phyloP scores from a whole-genome alignment of 2,888 invertebrate genomes.

The Anodontia alba region DNA sequence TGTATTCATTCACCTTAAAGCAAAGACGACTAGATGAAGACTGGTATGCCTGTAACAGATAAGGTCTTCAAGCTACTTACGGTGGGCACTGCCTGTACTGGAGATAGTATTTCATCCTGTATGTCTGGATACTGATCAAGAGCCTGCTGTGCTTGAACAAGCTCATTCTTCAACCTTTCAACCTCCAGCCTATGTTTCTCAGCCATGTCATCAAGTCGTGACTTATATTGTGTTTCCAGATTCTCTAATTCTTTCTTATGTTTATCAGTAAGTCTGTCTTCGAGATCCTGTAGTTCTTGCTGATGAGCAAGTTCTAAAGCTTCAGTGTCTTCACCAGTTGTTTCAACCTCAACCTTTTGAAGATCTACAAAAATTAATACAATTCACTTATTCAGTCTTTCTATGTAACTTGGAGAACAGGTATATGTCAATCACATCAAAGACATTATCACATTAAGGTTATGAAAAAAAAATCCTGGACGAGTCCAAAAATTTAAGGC shows the following conservation, averaged over 20 bases:
- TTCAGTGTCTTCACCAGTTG: slow-evolving; percentile 48
- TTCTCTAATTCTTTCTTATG: slow-evolving; percentile 82
- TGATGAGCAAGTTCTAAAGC: slow-evolving; percentile 72
- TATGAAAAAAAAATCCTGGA: too few relatives aligned
- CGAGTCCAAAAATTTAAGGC: too few relatives aligned
- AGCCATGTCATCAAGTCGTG: slow-evolving; percentile 78
- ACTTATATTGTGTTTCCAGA: slow-evolving; percentile 85
- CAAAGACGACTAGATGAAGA: too few relatives aligned
- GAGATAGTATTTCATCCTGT: slow-evolving; percentile 22
- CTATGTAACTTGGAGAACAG: too few relatives aligned
- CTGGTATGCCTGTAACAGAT: too few relatives aligned
- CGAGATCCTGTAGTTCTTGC: slow-evolving; percentile 69
- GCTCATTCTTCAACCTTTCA: slow-evolving; percentile 33
- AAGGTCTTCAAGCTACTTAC: slow-evolving; percentile 54
- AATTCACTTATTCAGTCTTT: too few relatives aligned
- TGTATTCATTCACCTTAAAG: too few relatives aligned
- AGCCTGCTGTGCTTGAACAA: slow-evolving; percentile 43
- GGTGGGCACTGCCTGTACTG: slow-evolving; percentile 51
- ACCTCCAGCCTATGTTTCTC: slow-evolving; percentile 53
- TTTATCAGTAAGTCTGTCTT: slow-evolving; percentile 65
- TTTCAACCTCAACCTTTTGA: not conserved
- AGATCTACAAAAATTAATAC: not conserved
- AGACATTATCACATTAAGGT: too few relatives aligned
- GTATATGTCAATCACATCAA: slow-evolving; percentile 48
- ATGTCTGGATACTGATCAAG: slow-evolving; percentile 54